These are phyloP conservation scores for Pogoniulus pusillus DNA, from an alignment of 2,797 vertebrate species.

Conservation along the genomic window DNA sequence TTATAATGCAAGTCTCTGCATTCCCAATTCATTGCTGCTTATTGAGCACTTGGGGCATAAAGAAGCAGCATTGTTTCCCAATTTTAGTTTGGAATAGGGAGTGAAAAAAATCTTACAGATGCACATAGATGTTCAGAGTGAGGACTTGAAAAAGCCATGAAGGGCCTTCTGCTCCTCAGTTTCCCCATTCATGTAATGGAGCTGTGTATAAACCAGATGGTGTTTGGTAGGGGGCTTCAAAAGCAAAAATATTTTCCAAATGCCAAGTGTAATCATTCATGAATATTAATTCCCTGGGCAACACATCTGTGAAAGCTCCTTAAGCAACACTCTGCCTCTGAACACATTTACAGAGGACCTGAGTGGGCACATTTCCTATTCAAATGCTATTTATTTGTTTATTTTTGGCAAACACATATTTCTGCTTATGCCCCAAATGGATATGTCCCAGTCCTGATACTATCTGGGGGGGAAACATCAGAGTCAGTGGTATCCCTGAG, in stretches of 20 bases:
- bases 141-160: neutral
- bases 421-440: neutral
- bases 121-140: neutral
- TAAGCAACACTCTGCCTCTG: neutral
- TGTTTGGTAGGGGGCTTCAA: neutral
- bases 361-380: neutral
- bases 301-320: neutral
- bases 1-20: neutral
- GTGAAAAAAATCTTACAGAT: neutral
- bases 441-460: neutral
- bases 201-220: neutral
- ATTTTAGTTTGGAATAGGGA: neutral
- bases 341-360: neutral
- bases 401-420: neutral
- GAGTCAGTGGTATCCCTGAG: neutral
- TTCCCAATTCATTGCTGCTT: constrained; percentile 13
- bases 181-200: neutral
- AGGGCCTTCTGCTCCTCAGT: neutral
- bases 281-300: neutral
- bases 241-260: neutral
- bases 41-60: neutral
- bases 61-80: neutral
- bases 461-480: neutral
- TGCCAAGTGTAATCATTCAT: neutral
- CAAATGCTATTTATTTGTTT: neutral